These are phyloP conservation scores for Drosophila fungiperda DNA, from an alignment of 2,888 invertebrate species.

Conservation along the genomic window DNA sequence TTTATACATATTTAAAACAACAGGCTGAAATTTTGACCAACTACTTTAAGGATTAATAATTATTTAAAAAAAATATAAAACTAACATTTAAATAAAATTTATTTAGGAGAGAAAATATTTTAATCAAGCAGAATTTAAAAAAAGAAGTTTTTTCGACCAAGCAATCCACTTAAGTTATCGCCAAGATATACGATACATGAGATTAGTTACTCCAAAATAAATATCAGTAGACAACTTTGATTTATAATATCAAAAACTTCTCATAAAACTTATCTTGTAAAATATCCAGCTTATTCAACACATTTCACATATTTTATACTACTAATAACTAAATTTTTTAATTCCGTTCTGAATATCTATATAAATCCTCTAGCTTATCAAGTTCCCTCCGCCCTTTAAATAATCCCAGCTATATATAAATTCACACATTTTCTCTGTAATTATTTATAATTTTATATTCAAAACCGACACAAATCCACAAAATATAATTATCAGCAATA, in stretches of 20 bases:
- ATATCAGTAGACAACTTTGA: background rate
- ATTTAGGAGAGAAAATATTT: background rate
- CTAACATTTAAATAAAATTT: background rate
- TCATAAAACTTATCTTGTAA: background rate
- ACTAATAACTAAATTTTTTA: background rate
- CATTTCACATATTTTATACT: background rate
- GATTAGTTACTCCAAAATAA: too few species aligned
- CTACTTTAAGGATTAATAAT: background rate
- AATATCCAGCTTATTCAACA: background rate
- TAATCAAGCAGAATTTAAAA: background rate
- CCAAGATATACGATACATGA: too few species aligned
- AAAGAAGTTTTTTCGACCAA: background rate
- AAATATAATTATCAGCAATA: conserved; percentile 13
- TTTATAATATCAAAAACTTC: background rate
- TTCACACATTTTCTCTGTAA: background rate
- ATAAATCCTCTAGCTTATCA: background rate
- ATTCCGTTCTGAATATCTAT: background rate
- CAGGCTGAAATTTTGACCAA: too few species aligned
- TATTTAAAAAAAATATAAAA: background rate
- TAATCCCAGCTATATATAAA: background rate
- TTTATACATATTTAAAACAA: background rate
- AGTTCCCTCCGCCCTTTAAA: too few species aligned
- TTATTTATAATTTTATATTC: conserved; percentile 3
- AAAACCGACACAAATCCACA: conserved; percentile 5
- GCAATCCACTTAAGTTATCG: background rate